phyloP scores from a whole-genome alignment of 2,888 invertebrate genomes.

The Macrostomum cliftonense region DNA sequence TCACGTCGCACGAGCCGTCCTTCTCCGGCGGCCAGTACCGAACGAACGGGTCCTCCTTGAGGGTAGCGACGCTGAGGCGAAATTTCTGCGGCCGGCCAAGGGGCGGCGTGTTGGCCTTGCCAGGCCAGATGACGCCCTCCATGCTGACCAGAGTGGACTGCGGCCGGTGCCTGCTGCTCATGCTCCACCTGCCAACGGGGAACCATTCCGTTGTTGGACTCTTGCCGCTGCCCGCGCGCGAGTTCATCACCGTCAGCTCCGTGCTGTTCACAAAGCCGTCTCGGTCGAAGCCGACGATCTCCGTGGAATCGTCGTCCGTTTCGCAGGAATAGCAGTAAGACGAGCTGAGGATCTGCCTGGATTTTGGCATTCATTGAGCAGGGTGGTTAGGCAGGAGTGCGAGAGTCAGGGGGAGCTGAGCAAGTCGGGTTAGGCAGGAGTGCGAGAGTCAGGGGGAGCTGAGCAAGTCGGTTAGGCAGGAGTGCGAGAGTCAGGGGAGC shows the following conservation, averaged over 20 bases:
- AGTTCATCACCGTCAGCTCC: conserved; percentile 3
- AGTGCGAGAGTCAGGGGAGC: no score
- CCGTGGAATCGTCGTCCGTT: background rate
- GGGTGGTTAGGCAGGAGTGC: no score
- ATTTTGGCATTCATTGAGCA: no score
- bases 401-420: no score
- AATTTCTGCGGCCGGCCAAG: conserved; percentile 91
- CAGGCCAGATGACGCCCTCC: conserved; percentile 96
- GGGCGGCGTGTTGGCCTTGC: conserved; percentile 78
- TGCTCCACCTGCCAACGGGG: conserved; percentile 7
- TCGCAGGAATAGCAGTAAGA: no score
- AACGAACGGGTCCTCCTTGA: conserved; percentile 86
- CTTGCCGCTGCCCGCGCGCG: background rate
- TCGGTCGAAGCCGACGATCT: background rate
- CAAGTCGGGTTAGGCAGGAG: no score
- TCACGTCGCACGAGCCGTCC: conserved; percentile 25
- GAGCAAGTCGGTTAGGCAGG: no score
- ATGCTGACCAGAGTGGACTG: conserved; percentile 50
- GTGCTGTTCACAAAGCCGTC: conserved; percentile 2
- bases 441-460: no score
- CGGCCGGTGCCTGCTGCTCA: conserved; percentile 7
- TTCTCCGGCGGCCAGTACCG: conserved; percentile 79
- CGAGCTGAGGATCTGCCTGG: no score
- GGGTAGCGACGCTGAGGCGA: conserved; percentile 66
- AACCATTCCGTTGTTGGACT: no score